Conservation (phyloP, 2,113 vertebrate species). For the Pycnonotus jocosus region DNA sequence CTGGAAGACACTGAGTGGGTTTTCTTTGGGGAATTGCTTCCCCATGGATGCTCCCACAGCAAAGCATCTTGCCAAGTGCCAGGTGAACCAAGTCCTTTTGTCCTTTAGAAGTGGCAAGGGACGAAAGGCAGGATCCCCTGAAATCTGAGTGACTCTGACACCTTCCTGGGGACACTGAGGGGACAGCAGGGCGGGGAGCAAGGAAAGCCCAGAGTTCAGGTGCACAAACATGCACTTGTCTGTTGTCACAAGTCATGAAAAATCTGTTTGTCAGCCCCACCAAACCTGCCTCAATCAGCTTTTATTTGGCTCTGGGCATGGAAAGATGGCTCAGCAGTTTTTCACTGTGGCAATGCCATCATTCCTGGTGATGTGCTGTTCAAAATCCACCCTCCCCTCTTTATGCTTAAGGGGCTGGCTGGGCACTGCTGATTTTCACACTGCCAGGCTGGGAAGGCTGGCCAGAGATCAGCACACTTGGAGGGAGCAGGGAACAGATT, state of each 20-base stretch:
- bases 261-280: not conserved
- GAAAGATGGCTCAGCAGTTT: not conserved
- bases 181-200: not conserved
- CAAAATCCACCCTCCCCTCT: not conserved
- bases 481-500: not conserved
- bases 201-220: accelerated
- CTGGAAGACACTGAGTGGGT: not conserved
- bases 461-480: not conserved
- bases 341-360: not conserved
- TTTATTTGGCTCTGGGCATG: not conserved
- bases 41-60: not conserved
- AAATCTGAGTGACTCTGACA: not conserved
- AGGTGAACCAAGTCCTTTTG: not conserved
- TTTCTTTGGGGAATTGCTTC: not conserved
- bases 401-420: not conserved
- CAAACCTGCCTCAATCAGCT: not conserved
- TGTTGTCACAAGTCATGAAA: not conserved
- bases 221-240: accelerated
- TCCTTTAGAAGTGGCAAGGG: not conserved
- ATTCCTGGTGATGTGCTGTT: not conserved
- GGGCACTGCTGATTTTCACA: not conserved
- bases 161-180: not conserved
- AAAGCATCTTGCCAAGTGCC: not conserved
- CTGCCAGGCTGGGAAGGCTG: not conserved
- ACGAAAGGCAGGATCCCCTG: not conserved